These are phyloP conservation scores for Caradrina clavipalpis DNA, from an alignment of 2,888 invertebrate species.

Conservation along the genomic window DNA sequence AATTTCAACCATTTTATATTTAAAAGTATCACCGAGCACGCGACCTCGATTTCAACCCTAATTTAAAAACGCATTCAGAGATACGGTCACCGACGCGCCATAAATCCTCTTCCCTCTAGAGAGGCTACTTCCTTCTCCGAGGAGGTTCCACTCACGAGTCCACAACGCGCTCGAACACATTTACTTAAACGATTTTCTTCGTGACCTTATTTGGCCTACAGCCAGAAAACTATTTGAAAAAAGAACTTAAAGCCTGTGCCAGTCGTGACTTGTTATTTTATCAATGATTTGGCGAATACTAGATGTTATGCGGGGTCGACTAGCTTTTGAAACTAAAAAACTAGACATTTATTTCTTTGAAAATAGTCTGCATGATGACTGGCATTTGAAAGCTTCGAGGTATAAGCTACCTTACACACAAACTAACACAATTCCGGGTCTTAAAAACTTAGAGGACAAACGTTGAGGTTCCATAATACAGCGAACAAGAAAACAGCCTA, in stretches of 20 bases:
- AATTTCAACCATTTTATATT: not conserved
- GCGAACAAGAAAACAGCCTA: not conserved
- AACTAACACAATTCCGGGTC: too few species aligned
- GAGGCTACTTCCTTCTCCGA: conserved; percentile 15
- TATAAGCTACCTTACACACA: too few species aligned
- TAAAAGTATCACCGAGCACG: not conserved
- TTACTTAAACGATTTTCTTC: conserved; percentile 22
- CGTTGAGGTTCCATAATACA: not conserved
- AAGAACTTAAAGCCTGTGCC: not conserved
- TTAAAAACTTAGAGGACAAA: not conserved
- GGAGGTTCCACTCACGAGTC: conserved; percentile 12
- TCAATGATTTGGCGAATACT: not conserved
- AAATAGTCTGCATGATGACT: not conserved
- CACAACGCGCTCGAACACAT: conserved; percentile 17
- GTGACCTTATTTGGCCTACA: not conserved
- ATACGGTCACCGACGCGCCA: conserved; percentile 11
- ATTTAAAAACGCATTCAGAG: conserved; percentile 30
- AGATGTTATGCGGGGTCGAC: too few species aligned
- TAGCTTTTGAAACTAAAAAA: not conserved
- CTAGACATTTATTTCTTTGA: not conserved
- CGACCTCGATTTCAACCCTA: conserved; percentile 17
- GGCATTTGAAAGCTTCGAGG: not conserved
- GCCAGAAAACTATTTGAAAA: not conserved
- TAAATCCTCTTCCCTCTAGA: conserved; percentile 33
- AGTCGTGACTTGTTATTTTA: not conserved